phyloP scores from a whole-genome alignment of 1,140 invertebrate genomes.

The Hylaeus volcanicus region DNA sequence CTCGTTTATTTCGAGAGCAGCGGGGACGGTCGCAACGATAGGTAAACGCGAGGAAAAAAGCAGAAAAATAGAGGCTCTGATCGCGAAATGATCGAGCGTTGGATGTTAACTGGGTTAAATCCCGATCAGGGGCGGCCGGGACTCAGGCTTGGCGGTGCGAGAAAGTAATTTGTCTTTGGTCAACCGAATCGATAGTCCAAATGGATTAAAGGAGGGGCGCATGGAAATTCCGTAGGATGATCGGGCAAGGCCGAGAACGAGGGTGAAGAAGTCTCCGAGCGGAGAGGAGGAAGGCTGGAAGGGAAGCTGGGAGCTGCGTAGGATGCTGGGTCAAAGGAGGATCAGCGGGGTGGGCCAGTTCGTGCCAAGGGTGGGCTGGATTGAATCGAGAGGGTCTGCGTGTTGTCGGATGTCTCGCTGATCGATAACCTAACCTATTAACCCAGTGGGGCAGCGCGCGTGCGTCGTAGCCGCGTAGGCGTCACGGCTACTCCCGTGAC shows the following conservation, averaged over 20 bases:
- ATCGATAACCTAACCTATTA: conserved; percentile 67
- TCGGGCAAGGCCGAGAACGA: conserved; percentile 1
- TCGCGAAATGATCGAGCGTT: neutral
- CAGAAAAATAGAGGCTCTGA: neutral
- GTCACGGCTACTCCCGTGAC: conserved; percentile 65
- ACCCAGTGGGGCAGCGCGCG: conserved; percentile 57
- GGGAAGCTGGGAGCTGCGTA: conserved; percentile 12
- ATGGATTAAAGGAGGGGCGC: neutral
- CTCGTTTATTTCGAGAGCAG: too few species aligned
- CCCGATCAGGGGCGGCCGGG: neutral
- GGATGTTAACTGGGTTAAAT: conserved; percentile 14
- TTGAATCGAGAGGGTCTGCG: conserved; percentile 55
- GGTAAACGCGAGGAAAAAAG: neutral
- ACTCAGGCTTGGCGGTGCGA: neutral
- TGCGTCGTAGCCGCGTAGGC: conserved; percentile 58
- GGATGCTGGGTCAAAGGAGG: conserved; percentile 39
- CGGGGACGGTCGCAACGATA: neutral
- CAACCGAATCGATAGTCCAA: conserved; percentile 35
- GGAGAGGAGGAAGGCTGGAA: neutral
- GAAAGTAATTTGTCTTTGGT: conserved; percentile 34
- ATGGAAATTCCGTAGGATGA: conserved; percentile 43
- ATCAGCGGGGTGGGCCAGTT: conserved; percentile 25
- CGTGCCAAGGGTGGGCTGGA: conserved; percentile 45
- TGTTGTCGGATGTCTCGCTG: conserved; percentile 63
- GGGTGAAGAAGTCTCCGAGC: conserved; percentile 12